Base-by-base conservation (phyloP, 2,797 vertebrate genomes). In the Odontamblyopus rebecca region DNA sequence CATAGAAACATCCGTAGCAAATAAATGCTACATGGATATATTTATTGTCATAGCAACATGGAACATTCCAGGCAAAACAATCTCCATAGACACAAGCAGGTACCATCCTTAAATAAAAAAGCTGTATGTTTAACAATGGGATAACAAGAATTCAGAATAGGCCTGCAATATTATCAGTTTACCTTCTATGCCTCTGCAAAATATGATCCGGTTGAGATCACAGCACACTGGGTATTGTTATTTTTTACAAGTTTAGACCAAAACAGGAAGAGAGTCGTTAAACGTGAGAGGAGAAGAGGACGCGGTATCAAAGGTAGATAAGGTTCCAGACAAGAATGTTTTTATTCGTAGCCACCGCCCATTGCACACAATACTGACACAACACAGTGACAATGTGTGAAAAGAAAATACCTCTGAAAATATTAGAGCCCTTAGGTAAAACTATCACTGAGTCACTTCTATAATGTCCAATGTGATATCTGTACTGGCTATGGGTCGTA, bases 351-450 rank as follows among this genome's bases (percentile, higher is more conserved):
- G 11, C 66, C 51, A n/a, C 29, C 27, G 19, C 29, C 50, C 19
- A 54, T 15, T 54, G 11, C 30, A 54, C 18, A 53, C 15, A 67
- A 67, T 54, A 67, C 29, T n/a, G 48, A 51, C 26, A 67, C 50
- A 53, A 9, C 44, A 50, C 30, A 19, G 29, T n/a, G 2, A 67
- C 32, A 32, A 56, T 35, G 35, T 51, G 18, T n/a, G 19, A 35
- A 30, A 56, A 56, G 66, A 35, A 67, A 35, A 32, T 27, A 15
- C 6, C 23, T 23, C 35, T 26, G 2, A 26, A 67, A 19, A 1
- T 51, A 30, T 30, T 48, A 19, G 11, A 15, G 44, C 18, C 27
- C 64, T 27, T 67, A 27, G 48, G 64, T 26, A 51, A 67, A 67
- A 67, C 18, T 32, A 53, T 15, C 51, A 13, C 51, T 35, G 66